phyloP scores from a whole-genome alignment of 2,797 vertebrate species.

The Hippocampus kuda region DNA sequence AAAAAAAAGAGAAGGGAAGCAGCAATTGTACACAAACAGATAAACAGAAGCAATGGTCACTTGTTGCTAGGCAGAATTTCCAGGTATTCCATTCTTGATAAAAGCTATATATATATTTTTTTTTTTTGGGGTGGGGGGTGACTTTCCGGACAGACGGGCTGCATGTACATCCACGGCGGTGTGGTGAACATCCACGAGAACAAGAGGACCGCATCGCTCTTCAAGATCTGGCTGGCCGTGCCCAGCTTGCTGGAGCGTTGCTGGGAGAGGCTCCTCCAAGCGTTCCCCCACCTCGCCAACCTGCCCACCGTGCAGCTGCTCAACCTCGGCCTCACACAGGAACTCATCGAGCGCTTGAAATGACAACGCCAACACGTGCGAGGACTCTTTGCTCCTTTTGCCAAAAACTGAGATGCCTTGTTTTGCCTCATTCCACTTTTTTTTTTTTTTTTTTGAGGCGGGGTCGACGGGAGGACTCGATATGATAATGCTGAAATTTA shows the following conservation, averaged over 20 bases:
- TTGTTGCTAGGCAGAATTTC: neutral
- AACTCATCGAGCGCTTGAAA: constrained; percentile 92
- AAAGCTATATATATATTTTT: neutral
- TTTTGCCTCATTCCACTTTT: constrained; percentile 12
- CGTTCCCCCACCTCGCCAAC: constrained; percentile 79
- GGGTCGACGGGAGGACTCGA: no score
- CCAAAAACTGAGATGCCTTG: constrained; percentile 78
- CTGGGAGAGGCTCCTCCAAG: constrained; percentile 87
- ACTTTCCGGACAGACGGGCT: constrained; percentile 74
- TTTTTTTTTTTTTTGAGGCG: no score
- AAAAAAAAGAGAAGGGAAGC: neutral
- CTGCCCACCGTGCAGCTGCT: constrained; percentile 82
- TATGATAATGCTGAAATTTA: constrained; percentile 34
- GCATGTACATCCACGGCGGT: constrained; percentile 97
- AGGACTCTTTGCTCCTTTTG: constrained; percentile 30
- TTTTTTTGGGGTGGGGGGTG: neutral
- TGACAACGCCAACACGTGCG: constrained; percentile 46
- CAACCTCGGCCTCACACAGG: constrained; percentile 93
- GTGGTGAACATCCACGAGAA: constrained; percentile 97
- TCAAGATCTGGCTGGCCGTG: constrained; percentile 95
- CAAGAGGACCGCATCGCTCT: constrained; percentile 93
- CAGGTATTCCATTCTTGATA: neutral
- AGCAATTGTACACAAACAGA: neutral
- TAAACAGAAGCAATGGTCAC: neutral
- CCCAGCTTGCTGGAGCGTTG: constrained; percentile 95